These are phyloP conservation scores for Agraylea sexmaculata DNA, from an alignment of 1,140 invertebrate genomes.

Conservation along the genomic window DNA sequence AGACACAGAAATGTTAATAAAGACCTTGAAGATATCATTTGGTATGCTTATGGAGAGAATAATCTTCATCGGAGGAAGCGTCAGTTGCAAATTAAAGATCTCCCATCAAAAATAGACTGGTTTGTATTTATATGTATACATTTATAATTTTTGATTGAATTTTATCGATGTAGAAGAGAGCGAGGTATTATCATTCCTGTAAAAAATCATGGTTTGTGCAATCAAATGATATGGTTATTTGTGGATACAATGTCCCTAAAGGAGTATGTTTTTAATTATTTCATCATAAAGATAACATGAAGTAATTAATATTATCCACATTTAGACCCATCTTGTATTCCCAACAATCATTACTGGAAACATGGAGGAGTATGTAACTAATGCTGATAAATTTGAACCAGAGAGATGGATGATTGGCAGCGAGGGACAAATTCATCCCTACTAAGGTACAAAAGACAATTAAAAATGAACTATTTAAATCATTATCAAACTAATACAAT, in stretches of 20 bases:
- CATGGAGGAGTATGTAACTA: constrained; percentile 65
- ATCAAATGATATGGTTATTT: constrained; percentile 69
- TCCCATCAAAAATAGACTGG: constrained; percentile 35
- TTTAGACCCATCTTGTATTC: constrained; percentile 67
- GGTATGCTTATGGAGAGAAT: constrained; percentile 16
- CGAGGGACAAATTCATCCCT: constrained; percentile 54
- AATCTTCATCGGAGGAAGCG: no score
- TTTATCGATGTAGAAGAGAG: no score
- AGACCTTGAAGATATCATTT: constrained; percentile 23
- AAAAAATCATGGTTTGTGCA: no score
- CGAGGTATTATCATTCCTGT: no score
- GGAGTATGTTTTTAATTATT: constrained; percentile 54
- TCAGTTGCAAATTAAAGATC: constrained; percentile 18
- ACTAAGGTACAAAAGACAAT: constrained; percentile 47
- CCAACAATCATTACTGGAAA: constrained; percentile 71
- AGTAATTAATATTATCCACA: no score
- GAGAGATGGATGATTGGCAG: constrained; percentile 62
- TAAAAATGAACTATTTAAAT: neutral
- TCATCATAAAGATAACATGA: no score
- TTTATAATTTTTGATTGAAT: no score
- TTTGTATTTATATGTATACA: constrained; percentile 26
- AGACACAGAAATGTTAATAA: no score
- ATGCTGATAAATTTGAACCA: constrained; percentile 59
- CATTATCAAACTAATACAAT: neutral
- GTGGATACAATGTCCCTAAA: constrained; percentile 81